phyloP scores from a whole-genome alignment of 2,113 vertebrate genomes.

The Poeciliopsis turrubarensis region DNA sequence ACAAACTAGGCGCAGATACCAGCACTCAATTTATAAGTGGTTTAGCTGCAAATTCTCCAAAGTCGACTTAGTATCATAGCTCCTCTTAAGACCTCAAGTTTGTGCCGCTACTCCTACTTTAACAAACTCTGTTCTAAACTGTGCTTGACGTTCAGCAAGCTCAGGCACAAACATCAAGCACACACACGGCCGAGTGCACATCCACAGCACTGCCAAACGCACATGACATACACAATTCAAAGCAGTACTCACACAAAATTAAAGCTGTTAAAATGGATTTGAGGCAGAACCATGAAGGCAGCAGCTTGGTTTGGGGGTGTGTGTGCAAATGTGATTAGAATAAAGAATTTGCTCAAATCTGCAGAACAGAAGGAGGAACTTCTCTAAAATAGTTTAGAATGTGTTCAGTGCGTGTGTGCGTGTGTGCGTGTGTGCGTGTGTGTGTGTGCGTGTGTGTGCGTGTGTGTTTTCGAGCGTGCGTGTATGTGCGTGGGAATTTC shows the following conservation, averaged over 20 bases:
- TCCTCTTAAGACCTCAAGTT: constrained; percentile 55
- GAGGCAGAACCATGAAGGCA: constrained; percentile 60
- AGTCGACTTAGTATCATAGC: constrained; percentile 65
- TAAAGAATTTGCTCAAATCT: constrained; percentile 52
- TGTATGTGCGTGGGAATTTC: too few species aligned
- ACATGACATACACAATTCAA: constrained; percentile 22
- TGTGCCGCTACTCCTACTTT: constrained; percentile 58
- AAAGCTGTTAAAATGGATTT: constrained; percentile 74
- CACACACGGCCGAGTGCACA: constrained; percentile 7
- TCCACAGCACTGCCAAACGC: constrained; percentile 5
- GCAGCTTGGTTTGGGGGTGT: constrained; percentile 52
- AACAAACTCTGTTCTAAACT: constrained; percentile 53
- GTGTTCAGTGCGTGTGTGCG: constrained; percentile 4
- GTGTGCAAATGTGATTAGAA: constrained; percentile 62
- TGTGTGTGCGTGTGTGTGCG: not conserved
- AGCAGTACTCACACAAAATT: constrained; percentile 62
- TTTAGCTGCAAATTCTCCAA: constrained; percentile 46
- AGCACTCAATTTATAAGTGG: constrained; percentile 42
- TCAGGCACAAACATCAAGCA: constrained; percentile 11
- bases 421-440: not conserved
- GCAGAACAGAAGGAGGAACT: constrained; percentile 42
- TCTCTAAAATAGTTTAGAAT: constrained; percentile 34
- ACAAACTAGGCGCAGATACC: constrained; percentile 44
- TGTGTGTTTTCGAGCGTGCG: too few species aligned
- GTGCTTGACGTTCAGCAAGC: constrained; percentile 29